Evolutionary conservation across 2,797 vertebrate genomes (phyloP), one percentile per base, ranked within the genome.

Genomic region (Yasuhikotakia modesta): DNA sequence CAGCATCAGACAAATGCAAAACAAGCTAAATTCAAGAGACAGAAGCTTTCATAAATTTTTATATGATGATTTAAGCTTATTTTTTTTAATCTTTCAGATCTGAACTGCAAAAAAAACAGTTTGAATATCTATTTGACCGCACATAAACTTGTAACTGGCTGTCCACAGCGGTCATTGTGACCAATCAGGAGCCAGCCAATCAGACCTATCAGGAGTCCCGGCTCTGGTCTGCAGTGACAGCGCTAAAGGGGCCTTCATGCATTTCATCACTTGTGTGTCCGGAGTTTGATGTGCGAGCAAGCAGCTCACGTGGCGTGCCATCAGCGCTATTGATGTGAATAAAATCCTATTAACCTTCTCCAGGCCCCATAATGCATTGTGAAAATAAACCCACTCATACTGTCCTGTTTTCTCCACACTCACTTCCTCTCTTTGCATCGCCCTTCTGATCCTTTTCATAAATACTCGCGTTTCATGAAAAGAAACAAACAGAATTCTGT

Each of bases 331-430:
- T 91, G 85, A 90, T 89, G 90, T 89, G 85, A 90, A 86, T 85
- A 74, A 89, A 92, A 92, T 91, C 91, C 91, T 81, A 89, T 93
- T 93, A 90, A 87, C 87, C 85, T 83, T 81, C 76, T 55, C 6
- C 69, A 61, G 79, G 74, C 87, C 82, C 81, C 78, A 81, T 78
- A 87, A 89, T 91, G 88, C 89, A 78, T 84, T 80, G 76, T 39
- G 82, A 78, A 87, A 86, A 87, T 87, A 89, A 87, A 89, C 86
- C 85, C 86, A 86, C 63, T 84, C 79, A 79, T 32, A 79, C 65
- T 79, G 76, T 79, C 72, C 74, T 2, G 17, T 75, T 73, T 78
- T 76, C 57, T 53, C 27, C 5, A 64, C 70, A 69, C 69, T 76
- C 63, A 43, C 71, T 74, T 76, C 60, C 69, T 72, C 61, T 30